Evolutionary conservation across 2,888 invertebrate species (phyloP).

Genomic region (Apotomis turbidana): DNA sequence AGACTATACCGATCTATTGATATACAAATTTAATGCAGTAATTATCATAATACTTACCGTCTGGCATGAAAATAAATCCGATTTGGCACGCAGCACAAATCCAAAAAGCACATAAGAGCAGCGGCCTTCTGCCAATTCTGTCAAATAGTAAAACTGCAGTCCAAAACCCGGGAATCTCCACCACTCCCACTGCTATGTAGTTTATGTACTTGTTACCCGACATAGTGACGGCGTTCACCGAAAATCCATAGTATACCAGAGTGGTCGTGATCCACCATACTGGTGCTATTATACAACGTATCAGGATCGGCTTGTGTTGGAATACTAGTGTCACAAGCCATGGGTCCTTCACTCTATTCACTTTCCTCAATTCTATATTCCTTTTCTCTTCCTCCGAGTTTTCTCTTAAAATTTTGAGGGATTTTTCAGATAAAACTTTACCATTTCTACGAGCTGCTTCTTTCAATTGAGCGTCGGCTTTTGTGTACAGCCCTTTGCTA

Average conservation of each 20-base stretch:
- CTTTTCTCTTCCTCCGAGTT: conserved; percentile 48
- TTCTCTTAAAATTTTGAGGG: conserved; percentile 41
- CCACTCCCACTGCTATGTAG: conserved; percentile 82
- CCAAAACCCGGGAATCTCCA: conserved; percentile 87
- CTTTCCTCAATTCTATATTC: conserved; percentile 28
- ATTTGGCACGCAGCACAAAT: conserved; percentile 70
- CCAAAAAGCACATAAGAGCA: conserved; percentile 79
- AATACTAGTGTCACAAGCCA: conserved; percentile 61
- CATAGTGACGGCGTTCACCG: conserved; percentile 86
- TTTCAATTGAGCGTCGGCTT: conserved; percentile 82
- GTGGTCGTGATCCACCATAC: conserved; percentile 88
- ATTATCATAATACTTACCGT: conserved; percentile 56
- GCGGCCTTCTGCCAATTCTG: conserved; percentile 79
- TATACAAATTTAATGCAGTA: no score
- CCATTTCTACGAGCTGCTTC: conserved; percentile 83
- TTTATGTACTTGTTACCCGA: conserved; percentile 87
- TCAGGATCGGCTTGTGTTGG: conserved; percentile 68
- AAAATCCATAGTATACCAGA: conserved; percentile 88
- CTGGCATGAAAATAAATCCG: conserved; percentile 57
- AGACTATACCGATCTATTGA: background rate
- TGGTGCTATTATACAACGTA: conserved; percentile 82
- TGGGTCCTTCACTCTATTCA: conserved; percentile 41
- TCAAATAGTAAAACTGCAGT: conserved; percentile 82
- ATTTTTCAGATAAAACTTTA: conserved; percentile 45
- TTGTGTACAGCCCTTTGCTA: conserved; percentile 82